Percentiles rank a stretch among this genome's conserved stretches.
These are phyloP conservation scores for Dromiciops gliroides DNA, from an alignment of 2,113 vertebrate species.

Conservation along the genomic window DNA sequence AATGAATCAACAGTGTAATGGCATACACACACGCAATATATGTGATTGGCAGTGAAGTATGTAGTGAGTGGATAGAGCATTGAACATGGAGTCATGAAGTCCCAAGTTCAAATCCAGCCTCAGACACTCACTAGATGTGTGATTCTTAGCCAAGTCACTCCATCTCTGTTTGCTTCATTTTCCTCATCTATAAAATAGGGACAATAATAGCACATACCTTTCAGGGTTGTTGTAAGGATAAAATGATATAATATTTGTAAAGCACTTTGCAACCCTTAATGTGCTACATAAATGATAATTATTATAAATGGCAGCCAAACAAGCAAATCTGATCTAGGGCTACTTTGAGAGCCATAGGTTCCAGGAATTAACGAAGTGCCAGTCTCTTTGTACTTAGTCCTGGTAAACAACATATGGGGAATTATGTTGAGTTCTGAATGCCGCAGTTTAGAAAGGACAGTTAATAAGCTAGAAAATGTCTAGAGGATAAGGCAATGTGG, in stretches of 20 bases:
- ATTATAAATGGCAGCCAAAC: not conserved
- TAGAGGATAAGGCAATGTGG: not conserved
- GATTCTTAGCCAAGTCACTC: not conserved
- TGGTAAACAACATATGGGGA: not conserved
- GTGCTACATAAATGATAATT: not conserved
- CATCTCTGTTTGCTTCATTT: not conserved
- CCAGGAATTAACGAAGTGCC: too few relatives aligned
- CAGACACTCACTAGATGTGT: not conserved
- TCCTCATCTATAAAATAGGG: too few relatives aligned
- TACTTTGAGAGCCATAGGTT: too few relatives aligned
- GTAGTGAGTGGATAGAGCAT: not conserved
- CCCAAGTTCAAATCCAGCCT: not conserved
- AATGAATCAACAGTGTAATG: not conserved
- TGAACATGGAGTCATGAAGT: not conserved
- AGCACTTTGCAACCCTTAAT: not conserved
- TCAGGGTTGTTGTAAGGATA: not conserved
- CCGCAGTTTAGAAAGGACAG: not conserved
- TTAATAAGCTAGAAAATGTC: not conserved
- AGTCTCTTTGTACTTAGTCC: not conserved
- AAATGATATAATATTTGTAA: not conserved
- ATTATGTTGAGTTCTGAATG: not conserved
- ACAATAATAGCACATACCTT: too few relatives aligned
- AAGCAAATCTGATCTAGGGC: not conserved
- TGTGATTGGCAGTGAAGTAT: not conserved
- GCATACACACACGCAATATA: not conserved